Evolutionary conservation across 2,113 vertebrate species (phyloP).

Genomic region (Malurus melanocephalus): DNA sequence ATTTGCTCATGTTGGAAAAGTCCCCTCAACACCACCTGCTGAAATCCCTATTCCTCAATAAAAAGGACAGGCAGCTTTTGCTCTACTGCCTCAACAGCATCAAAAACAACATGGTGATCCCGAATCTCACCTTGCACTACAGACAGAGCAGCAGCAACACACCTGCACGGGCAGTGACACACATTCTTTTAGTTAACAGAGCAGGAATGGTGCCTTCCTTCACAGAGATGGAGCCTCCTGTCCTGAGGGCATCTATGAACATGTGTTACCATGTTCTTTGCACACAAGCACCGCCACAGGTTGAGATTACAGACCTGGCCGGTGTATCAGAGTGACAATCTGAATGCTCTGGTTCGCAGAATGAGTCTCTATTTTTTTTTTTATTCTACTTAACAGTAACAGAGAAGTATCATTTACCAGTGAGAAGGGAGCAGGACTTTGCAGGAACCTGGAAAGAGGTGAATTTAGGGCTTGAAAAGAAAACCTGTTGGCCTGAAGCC

Average conservation of each 20-base stretch:
- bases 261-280: background rate
- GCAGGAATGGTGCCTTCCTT: background rate
- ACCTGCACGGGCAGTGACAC: accelerated
- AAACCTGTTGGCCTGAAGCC: background rate
- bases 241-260: background rate
- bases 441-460: background rate
- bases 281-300: background rate
- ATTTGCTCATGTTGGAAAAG: background rate
- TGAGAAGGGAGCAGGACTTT: background rate
- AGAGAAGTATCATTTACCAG: background rate
- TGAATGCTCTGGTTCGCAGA: background rate
- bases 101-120: accelerated
- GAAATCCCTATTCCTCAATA: background rate
- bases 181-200: background rate
- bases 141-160: background rate
- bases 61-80: background rate
- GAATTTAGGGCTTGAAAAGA: background rate
- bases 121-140: accelerated
- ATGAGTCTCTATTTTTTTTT: background rate
- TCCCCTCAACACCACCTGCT: background rate
- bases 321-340: accelerated
- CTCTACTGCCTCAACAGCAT: background rate
- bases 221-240: background rate
- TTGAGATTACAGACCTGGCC: background rate
- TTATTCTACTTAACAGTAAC: background rate